phyloP scores from a whole-genome alignment of 2,113 vertebrate species.

The Equus quagga region DNA sequence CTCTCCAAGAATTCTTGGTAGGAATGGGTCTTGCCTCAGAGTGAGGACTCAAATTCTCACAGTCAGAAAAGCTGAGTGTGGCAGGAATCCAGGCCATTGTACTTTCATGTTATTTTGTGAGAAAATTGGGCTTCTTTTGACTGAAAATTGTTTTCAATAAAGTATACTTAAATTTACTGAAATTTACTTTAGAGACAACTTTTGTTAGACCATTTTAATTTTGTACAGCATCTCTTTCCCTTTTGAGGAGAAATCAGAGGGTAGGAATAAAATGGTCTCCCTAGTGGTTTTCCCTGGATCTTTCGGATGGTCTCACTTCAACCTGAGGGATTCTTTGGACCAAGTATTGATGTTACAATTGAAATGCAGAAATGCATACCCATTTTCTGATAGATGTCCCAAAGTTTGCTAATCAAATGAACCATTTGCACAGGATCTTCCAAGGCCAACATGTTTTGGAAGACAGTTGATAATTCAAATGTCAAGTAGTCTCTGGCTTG shows the following conservation, averaged over 20 bases:
- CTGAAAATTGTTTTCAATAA: slow-evolving; percentile 63
- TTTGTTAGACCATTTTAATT: slow-evolving; percentile 55
- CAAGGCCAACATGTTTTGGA: slow-evolving; percentile 24
- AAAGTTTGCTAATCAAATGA: slow-evolving; percentile 41
- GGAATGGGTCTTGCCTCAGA: slow-evolving; percentile 18
- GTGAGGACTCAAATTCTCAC: background rate
- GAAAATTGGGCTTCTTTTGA: slow-evolving; percentile 56
- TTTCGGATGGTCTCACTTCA: slow-evolving; percentile 46
- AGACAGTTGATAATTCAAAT: slow-evolving; percentile 53
- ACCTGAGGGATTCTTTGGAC: slow-evolving; percentile 18
- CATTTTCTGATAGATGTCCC: slow-evolving; percentile 6
- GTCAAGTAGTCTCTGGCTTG: slow-evolving; percentile 32
- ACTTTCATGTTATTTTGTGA: slow-evolving; percentile 47
- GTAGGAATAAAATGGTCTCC: slow-evolving; percentile 27
- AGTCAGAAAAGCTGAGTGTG: background rate
- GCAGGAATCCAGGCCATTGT: slow-evolving; percentile 32
- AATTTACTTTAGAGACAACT: slow-evolving; percentile 56
- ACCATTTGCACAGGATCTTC: slow-evolving; percentile 16
- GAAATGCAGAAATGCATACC: slow-evolving; percentile 15
- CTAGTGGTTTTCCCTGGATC: slow-evolving; percentile 39
- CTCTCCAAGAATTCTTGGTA: background rate
- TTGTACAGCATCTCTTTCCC: slow-evolving; percentile 20
- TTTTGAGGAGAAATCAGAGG: slow-evolving; percentile 45
- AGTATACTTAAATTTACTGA: slow-evolving; percentile 57
- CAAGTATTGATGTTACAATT: background rate